These are phyloP conservation scores for Adelges cooleyi DNA, from an alignment of 1,140 invertebrate species.

Conservation along the genomic window DNA sequence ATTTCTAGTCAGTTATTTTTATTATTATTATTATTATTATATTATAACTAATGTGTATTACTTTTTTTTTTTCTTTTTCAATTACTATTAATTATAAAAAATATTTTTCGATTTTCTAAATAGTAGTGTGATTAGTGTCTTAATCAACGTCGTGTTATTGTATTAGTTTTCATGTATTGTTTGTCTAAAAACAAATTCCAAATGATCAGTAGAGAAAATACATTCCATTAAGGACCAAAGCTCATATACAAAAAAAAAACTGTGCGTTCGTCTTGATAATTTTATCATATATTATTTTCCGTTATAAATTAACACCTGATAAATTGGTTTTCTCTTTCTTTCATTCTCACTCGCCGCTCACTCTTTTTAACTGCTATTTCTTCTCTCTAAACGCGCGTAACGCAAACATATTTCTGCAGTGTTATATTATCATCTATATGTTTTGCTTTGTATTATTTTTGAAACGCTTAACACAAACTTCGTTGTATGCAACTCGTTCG, in stretches of 20 bases:
- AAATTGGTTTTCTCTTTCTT: neutral
- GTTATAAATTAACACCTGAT: neutral
- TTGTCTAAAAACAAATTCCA: conserved; percentile 8
- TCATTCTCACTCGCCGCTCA: neutral
- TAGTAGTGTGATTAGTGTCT: conserved; percentile 25
- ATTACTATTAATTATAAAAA: conserved; percentile 16
- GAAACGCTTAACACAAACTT: conserved; percentile 7
- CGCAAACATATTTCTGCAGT: too few species aligned
- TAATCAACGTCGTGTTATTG: neutral
- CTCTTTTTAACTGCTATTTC: neutral
- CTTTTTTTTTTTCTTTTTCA: conserved; percentile 2
- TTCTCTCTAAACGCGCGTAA: neutral
- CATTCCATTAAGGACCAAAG: conserved; percentile 28
- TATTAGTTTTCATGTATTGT: conserved; percentile 17
- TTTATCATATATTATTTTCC: too few species aligned
- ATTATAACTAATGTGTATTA: neutral
- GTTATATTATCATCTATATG: neutral
- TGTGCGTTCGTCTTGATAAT: conserved; percentile 16
- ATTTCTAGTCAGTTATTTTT: conserved; percentile 22
- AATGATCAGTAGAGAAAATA: conserved; percentile 24
- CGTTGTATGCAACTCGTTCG: too few species aligned
- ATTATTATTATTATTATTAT: neutral
- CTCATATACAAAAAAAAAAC: too few species aligned
- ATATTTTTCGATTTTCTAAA: conserved; percentile 20
- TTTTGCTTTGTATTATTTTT: conserved; percentile 14